phyloP scores from a whole-genome alignment of 2,888 invertebrate genomes.

The Biston stratarius region DNA sequence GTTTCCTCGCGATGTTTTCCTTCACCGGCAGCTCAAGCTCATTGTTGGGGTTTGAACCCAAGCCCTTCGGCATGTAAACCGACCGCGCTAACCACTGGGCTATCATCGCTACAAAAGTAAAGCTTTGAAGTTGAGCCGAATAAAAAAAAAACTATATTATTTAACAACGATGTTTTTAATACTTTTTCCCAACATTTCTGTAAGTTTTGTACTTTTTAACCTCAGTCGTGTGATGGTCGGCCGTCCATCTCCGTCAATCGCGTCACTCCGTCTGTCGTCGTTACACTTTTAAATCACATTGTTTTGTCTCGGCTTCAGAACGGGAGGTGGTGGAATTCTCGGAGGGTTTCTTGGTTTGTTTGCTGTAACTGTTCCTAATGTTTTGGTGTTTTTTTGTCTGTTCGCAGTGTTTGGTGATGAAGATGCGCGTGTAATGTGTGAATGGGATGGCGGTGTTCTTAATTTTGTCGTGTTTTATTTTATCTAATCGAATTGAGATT shows the following conservation, averaged over 20 bases:
- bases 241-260: slow-evolving; percentile 53
- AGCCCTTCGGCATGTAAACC: no score
- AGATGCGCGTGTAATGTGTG: slow-evolving; percentile 8
- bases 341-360: slow-evolving; percentile 20
- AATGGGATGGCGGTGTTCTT: background rate
- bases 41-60: no score
- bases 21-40: no score
- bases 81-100: no score
- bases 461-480: background rate
- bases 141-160: no score
- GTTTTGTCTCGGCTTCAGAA: slow-evolving; percentile 9
- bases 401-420: background rate
- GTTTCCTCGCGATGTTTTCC: no score
- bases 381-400: slow-evolving; percentile 11
- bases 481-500: background rate
- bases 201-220: slow-evolving; percentile 4
- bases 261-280: slow-evolving; percentile 53
- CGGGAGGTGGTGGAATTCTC: slow-evolving; percentile 25
- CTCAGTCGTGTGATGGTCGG: slow-evolving; percentile 25
- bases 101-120: no score
- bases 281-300: slow-evolving; percentile 48
- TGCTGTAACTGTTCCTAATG: slow-evolving; percentile 32
- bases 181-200: slow-evolving; percentile 14
- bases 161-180: slow-evolving; percentile 9
- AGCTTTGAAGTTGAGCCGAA: no score